Conservation (phyloP, 2,113 vertebrate species). For the Salminus brasiliensis region DNA sequence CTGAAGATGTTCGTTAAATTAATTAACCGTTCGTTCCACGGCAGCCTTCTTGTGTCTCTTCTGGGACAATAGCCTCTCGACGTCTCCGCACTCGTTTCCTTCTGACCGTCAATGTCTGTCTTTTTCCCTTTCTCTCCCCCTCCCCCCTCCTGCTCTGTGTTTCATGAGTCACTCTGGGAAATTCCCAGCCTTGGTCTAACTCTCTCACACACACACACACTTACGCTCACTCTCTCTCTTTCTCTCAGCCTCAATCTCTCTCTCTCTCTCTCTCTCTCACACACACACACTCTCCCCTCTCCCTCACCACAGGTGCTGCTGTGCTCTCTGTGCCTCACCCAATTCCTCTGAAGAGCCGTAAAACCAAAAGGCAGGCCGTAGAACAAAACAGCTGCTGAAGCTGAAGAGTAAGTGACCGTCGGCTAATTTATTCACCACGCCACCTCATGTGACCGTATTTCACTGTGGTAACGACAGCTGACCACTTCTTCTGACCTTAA, state of each 20-base stretch:
- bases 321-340: slow-evolving; percentile 15
- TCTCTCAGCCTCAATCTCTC: not conserved
- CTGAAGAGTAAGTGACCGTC: not conserved
- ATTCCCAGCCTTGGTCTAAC: slow-evolving; percentile 43
- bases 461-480: not conserved
- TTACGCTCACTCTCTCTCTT: slow-evolving; percentile 5
- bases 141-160: slow-evolving; percentile 21
- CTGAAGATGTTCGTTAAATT: not conserved
- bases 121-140: slow-evolving; percentile 39
- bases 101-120: slow-evolving; percentile 41
- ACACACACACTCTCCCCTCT: slow-evolving; percentile 5
- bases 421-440: not conserved
- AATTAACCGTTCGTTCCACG: not conserved
- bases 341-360: slow-evolving; percentile 20
- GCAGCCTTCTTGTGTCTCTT: not conserved
- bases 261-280: slow-evolving; percentile 1
- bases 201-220: not conserved
- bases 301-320: slow-evolving; percentile 47
- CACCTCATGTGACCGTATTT: not conserved
- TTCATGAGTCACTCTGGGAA: slow-evolving; percentile 59
- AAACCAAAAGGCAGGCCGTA: slow-evolving; percentile 6
- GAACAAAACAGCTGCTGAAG: not conserved
- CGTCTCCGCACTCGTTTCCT: slow-evolving; percentile 4
- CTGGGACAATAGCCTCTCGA: not conserved
- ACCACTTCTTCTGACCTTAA: too few species aligned